Conservation (phyloP, 1,140 invertebrate genomes). For the Lordiphosa clarofinis region DNA sequence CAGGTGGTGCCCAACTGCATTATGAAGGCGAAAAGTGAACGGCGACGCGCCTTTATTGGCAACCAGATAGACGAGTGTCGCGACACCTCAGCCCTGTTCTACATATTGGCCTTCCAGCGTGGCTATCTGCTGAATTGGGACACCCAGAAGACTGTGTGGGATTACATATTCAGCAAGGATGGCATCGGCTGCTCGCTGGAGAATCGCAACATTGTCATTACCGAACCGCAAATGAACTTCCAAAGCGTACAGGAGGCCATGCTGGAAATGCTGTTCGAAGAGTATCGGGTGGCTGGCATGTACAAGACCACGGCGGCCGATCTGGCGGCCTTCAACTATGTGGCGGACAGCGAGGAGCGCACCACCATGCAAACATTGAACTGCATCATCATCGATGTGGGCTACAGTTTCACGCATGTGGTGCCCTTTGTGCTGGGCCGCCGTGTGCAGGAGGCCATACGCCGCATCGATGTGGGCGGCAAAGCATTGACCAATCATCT, state of each 20-base stretch:
- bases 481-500: slow-evolving; percentile 98
- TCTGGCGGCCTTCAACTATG: slow-evolving; percentile 85
- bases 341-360: slow-evolving; percentile 78
- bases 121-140: slow-evolving; percentile 98
- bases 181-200: slow-evolving; percentile 88
- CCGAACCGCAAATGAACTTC: slow-evolving; percentile 98
- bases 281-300: slow-evolving; percentile 94
- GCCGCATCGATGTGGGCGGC: slow-evolving; percentile 96
- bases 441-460: slow-evolving; percentile 88
- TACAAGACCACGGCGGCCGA: slow-evolving; percentile 89
- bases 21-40: slow-evolving; percentile 98
- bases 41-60: slow-evolving; percentile 94
- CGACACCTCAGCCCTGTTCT: slow-evolving; percentile 96
- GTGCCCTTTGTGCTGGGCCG: slow-evolving; percentile 96
- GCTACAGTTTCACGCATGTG: slow-evolving; percentile 97
- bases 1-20: slow-evolving; percentile 94
- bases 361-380: slow-evolving; percentile 82
- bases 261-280: slow-evolving; percentile 98
- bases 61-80: slow-evolving; percentile 97
- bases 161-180: slow-evolving; percentile 95
- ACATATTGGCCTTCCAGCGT: slow-evolving; percentile 96
- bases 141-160: slow-evolving; percentile 96
- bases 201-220: slow-evolving; percentile 91
- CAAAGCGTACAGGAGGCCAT: slow-evolving; percentile 94
- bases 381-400: slow-evolving; percentile 94